Base-by-base conservation (phyloP, 2,888 invertebrate genomes). In the Trachelus stipa region DNA sequence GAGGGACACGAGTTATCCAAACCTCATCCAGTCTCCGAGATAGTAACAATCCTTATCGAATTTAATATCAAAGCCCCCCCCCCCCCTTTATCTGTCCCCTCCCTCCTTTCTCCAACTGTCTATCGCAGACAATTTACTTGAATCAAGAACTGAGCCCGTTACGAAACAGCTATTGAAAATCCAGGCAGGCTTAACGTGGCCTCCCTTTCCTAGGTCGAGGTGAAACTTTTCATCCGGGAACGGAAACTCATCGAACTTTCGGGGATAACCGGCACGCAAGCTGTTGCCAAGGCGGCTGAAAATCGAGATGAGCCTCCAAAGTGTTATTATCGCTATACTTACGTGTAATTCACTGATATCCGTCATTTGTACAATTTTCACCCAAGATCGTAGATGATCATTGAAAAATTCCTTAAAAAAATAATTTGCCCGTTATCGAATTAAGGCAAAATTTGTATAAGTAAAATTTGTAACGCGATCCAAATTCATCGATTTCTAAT, bases 401-500 rank as follows among this genome's bases (percentile, higher is more conserved):
- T 37, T 37, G 37, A 12, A 0, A 1, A 12, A 12, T 4, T 0
- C 12, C 1, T 37, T 1, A 4, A 12, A 35, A 35, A 35, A 35
- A 0, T 35, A 12, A 12, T 35, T 12, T 12, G 3, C 35, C 3
- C 35, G 0, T 35, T 12, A 35, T 35, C 35, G 35, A 35, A 12
- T 35, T 11, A 2, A 0, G 11, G 11, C 3, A 0, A 35, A 34
- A 11, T 11, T 3, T 35, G 0, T 11, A 3, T 35, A 35, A 11
- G 11, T 12, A 35, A 35, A 12, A 12, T 35, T 35, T 12, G 2
- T 23, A 15, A 56, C 15, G 15, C 40, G 0, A 56, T 56, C 6
- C 0, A 56, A 23, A 15, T 23, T 9, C 0, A 9, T 56, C 23
- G 23, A 56, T 56, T 56, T 40, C 1, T 4, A 6, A 40, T 40